Conservation (phyloP, 2,797 vertebrate species). For the Syngnathus acus region DNA sequence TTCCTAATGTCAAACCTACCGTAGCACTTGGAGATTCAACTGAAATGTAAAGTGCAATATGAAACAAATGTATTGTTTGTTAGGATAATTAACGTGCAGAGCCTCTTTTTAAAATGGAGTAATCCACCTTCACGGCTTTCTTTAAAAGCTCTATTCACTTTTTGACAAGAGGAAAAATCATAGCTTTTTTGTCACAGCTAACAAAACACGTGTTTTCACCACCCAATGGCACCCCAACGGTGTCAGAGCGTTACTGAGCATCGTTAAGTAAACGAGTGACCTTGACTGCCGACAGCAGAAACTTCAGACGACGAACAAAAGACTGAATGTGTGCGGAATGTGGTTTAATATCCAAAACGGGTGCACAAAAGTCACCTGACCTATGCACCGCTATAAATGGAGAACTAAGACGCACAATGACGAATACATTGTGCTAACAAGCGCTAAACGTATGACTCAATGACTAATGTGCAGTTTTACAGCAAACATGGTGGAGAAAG, state of each 20-base stretch:
- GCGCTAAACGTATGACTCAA: background rate
- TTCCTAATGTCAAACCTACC: background rate
- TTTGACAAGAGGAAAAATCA: background rate
- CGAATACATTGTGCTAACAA: too few species aligned
- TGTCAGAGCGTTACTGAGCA: background rate
- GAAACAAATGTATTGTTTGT: too few species aligned
- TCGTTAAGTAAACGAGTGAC: background rate
- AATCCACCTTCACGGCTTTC: background rate
- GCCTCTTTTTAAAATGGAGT: background rate
- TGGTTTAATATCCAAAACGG: background rate
- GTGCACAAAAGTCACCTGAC: background rate
- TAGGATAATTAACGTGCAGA: background rate
- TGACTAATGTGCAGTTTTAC: background rate
- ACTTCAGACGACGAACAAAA: background rate
- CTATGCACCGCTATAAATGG: slow-evolving; percentile 6
- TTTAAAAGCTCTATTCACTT: background rate
- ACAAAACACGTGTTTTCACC: background rate
- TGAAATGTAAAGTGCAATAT: too few species aligned
- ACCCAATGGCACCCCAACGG: background rate
- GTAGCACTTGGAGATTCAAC: background rate
- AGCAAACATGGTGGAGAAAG: background rate
- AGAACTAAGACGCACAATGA: background rate
- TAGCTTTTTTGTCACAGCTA: background rate
- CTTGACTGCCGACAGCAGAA: background rate
- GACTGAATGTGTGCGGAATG: background rate